Base-by-base conservation (phyloP, 2,888 invertebrate genomes). In the Hirtodrosophila alboralis region DNA sequence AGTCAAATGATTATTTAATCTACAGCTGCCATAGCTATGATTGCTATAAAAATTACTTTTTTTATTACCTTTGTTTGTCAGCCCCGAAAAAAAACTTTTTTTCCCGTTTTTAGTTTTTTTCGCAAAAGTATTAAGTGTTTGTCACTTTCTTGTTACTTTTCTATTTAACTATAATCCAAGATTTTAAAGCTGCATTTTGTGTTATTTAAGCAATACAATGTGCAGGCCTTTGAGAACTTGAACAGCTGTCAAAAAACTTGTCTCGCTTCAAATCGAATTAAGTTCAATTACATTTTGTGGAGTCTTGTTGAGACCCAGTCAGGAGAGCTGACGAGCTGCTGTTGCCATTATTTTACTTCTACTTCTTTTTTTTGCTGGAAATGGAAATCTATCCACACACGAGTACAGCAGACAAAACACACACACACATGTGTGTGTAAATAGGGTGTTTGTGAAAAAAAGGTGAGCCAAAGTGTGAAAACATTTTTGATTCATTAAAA, bases 401-500 rank as follows among this genome's bases (percentile, higher is more conserved):
- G 26, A 41, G 48, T 21, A 76, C 34, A 58, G 44, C 49, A 73
- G 57, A 53, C 72, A 71, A 34, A 43, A 23, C 36, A 26, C 38
- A 44, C 54, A 45, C 47, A 58, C 30, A 56, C 37, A 53, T 48
- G 59, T 57, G 49, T 38, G 48, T 59, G n/a, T 18, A 56, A 61
- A 53, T 40, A 36, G 57, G 59, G 38, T 53, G 61, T 44, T 10
- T 36, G 51, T 26, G 37, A n/a, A 73, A 64, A 68, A 76, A 61
- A 68, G 73, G 76, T 75, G 66, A 58, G 74, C 61, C 66, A 73
- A 77, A 67, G 86, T 86, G 83, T 84, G 85, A 86, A 86, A 87
- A 87, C 87, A 76, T 84, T 88, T 88, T 89, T 87, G 88, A 89
- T 88, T 88, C 88, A 88, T 88, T 88, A 89, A 88, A 88, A 89